Evolutionary conservation across 2,888 invertebrate species (phyloP), one percentile per base, ranked within the genome.

Genomic region (Eretmocerus hayati): DNA sequence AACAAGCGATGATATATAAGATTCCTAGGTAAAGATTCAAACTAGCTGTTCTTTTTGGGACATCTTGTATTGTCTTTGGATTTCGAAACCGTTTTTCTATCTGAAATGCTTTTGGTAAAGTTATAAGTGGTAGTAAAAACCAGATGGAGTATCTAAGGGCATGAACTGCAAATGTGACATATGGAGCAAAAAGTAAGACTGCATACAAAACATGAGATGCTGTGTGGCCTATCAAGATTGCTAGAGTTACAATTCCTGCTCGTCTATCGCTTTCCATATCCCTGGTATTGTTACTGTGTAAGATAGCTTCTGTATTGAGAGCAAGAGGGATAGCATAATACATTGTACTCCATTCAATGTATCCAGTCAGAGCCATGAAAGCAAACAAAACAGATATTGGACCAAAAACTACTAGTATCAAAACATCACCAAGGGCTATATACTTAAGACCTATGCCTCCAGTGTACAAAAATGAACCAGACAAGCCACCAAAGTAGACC

Each of bases 361-460:
- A 79, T 4, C 95, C 95, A 1, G 92, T 90, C 74, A 95, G 94
- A 21, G 90, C 84, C 77, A 95, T 81, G 66, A 89, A 95, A 3
- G 94, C 89, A 74, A 94, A 95, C 16, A 95, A 78, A 18, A 94
- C 93, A 19, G 91, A 89, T 19, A 95, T 84, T 5, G 95, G 95
- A 2, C 95, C 95, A 73, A 95, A 95, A 64, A 92, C 87, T 51
- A 94, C 83, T 63, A 95, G 79, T 62, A 95, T 87, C 56, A 94
- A 75, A 44, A 95, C 84, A 74, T 95, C 95, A 44, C 95, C 95
- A 39, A 95, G 75, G 3, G 93, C 95, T 62, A 95, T 92, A 66
- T 95, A 95, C 71, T 95, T 95, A 48, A 95, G 79, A 50, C 94
- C 95, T 60, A 94, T 88, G 40, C 95, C 95, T 48, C 95, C 95